phyloP scores from a whole-genome alignment of 2,888 invertebrate species.

The Drosophila differens region DNA sequence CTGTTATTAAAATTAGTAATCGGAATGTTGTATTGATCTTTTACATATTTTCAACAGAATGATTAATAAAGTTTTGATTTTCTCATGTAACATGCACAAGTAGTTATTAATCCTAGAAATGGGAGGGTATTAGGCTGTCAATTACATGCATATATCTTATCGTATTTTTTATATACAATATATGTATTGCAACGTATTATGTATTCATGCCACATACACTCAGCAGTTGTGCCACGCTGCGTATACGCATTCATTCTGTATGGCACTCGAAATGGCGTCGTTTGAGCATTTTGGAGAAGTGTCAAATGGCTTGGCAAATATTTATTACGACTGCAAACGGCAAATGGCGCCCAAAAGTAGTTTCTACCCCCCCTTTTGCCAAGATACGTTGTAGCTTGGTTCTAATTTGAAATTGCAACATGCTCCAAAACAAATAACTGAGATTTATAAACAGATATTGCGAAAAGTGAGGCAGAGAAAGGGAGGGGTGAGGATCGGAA shows the following conservation, averaged over 20 bases:
- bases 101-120: background rate
- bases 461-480: slow-evolving; percentile 33
- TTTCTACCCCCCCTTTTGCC: background rate
- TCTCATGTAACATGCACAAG: background rate
- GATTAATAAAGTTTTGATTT: background rate
- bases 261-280: slow-evolving; percentile 31
- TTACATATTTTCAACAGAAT: no score
- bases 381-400: slow-evolving; percentile 10
- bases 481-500: slow-evolving; percentile 33
- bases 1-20: no score
- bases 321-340: slow-evolving; percentile 42
- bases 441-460: slow-evolving; percentile 29
- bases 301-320: slow-evolving; percentile 66
- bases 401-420: slow-evolving; percentile 74
- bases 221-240: slow-evolving; percentile 7
- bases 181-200: background rate
- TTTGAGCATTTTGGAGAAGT: slow-evolving; percentile 35
- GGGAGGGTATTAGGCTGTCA: background rate
- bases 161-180: background rate
- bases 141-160: background rate
- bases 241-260: slow-evolving; percentile 28
- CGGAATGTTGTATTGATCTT: no score
- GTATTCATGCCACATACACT: slow-evolving; percentile 4
- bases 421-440: slow-evolving; percentile 45
- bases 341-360: slow-evolving; percentile 50